Conservation (phyloP, 2,797 vertebrate species). For the Aulostomus chinensis region DNA sequence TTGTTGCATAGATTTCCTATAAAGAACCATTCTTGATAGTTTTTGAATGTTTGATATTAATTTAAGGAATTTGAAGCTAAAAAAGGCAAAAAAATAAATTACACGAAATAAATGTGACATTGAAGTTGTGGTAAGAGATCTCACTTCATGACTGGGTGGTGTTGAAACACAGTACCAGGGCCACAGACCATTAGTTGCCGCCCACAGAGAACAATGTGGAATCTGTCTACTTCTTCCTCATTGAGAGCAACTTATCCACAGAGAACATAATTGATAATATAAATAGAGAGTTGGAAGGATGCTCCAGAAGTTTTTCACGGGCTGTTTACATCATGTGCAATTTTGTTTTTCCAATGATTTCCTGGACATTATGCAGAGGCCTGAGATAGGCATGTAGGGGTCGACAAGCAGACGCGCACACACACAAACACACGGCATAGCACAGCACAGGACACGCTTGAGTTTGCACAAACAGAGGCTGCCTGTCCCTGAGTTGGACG, state of each 20-base stretch:
- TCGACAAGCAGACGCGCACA: conserved; percentile 43
- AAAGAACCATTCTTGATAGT: no score
- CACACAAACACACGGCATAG: conserved; percentile 12
- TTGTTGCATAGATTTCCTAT: no score
- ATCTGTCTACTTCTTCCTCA: conserved; percentile 28
- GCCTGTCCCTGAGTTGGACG: conserved; percentile 67
- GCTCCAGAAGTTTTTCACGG: conserved; percentile 68
- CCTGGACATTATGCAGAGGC: conserved; percentile 78
- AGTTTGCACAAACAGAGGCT: conserved; percentile 80
- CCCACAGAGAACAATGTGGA: conserved; percentile 50
- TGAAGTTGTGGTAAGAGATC: no score
- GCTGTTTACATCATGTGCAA: conserved; percentile 80
- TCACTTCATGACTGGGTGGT: no score
- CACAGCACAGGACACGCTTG: conserved; percentile 68
- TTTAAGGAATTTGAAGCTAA: no score
- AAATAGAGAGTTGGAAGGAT: conserved; percentile 76
- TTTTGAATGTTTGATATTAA: no score
- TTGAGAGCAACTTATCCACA: conserved; percentile 66
- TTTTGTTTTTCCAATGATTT: conserved; percentile 80
- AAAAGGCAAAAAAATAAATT: no score
- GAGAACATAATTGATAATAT: conserved; percentile 78
- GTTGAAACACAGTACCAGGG: no score
- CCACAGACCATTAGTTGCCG: conserved; percentile 60
- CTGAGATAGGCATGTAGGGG: conserved; percentile 69
- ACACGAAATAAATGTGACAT: no score